Evolutionary conservation across 2,797 vertebrate genomes (phyloP), one percentile per base, ranked within the genome.

Genomic region (Rhodeus uyekii): DNA sequence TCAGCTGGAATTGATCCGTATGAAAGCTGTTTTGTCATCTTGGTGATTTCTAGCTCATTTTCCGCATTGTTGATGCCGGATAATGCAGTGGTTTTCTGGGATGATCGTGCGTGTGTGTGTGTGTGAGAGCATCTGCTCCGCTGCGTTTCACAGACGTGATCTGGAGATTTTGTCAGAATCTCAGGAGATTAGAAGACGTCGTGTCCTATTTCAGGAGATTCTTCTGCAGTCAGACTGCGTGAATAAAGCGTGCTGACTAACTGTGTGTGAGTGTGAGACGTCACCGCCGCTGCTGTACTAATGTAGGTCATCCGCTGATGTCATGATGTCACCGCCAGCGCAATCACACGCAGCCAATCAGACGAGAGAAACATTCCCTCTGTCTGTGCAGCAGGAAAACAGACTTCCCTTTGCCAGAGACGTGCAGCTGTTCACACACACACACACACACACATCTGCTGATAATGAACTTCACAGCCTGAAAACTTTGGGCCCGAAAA

Each of bases 241-340:
- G 24, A 74, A 18, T 34, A 13, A 61, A 73, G 27, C 18, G 32
- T 67, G 18, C 42, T 88, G 80, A 67, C 48, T 68, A 72, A 58
- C 74, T 76, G 78, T 78, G 65, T 65, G 63, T 38, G 64, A 16
- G 46, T 22, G 42, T 48, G 50, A 53, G 91, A 92, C 89, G 87
- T 93, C 92, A 93, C 34, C 3, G 82, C 64, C 32, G 39, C 86
- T 87, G 68, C 77, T 55, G 60, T 80, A 81, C 60, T 69, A 91
- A 94, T 93, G 89, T 94, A 93, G 94, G 93, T 93, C 93, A 93
- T 86, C 84, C 85, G 80, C 1, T 22, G 83, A 83, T 88, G 87
- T 94, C 92, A 94, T 94, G 92, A 94, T 87, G 91, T 93, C 92
- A 93, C 82, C 82, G 61, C 82, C 85, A 55, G 58, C 82, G 78